Base-by-base conservation (phyloP, 2,888 invertebrate genomes). In the Sesia bembeciformis region DNA sequence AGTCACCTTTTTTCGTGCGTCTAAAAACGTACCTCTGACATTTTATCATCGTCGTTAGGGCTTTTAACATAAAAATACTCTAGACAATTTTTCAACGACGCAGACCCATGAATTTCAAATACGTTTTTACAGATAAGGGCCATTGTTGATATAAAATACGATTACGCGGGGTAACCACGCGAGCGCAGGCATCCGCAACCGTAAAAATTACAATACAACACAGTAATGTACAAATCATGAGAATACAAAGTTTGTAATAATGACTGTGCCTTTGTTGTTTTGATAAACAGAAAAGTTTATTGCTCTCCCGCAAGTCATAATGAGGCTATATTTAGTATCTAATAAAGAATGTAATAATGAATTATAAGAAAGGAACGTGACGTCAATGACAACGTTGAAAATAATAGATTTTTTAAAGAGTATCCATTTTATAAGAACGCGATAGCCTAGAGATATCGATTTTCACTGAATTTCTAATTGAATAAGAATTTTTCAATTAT, bases 161-260 rank as follows among this genome's bases (percentile, higher is more conserved):
- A 85, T 86, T 78, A 87, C 82, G 80, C 75, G 72, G 76, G 65
- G 74, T 70, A 76, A 66, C 83, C 87, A 87, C 85, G 87, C 87
- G 70, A 85, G 70, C 76, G 63, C 70, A 68, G 67, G 67, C 74
- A 78, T 80, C 78, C 76, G 63, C 68, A 65, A 65, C 75, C 71
- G 74, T 85, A 86, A 83, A 87, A 85, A 85, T 84, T 83, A 84
- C 81, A 84, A 84, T 83, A 80, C 77, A 81, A 81, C 81, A 80
- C 79, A 76, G 72, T 72, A 73, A 73, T 70, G 77, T 72, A 84
- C 80, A 84, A 84, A 86, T 84, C 84, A 79, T 77, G 79, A 69
- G 68, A 77, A 78, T 76, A 81, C 76, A 77, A 81, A 82, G 72
- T 84, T 83, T 72, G 77, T 78, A 80, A 78, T 81, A 81, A 82